Evolutionary conservation across 2,113 vertebrate species (phyloP), one percentile per base, ranked within the genome.

Genomic region (Colossoma macropomum): DNA sequence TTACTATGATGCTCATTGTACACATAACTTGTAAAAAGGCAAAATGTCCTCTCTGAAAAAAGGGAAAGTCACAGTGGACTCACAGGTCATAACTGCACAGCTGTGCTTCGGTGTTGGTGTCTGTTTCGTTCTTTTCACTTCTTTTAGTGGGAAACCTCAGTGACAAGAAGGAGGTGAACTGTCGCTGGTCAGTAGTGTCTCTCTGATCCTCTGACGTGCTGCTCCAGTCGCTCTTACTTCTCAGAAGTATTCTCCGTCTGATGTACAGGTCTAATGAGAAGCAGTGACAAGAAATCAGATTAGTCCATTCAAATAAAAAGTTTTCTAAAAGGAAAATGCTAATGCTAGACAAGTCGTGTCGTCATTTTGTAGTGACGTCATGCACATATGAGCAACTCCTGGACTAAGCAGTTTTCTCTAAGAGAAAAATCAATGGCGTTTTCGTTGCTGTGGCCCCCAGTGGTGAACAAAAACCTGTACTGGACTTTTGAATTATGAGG

Each of bases 101-200:
- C 19, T 41, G 65, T 27, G 50, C 59, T 38, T 69, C 69, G 25
- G 17, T 10, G 52, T 23, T 25, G 50, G 45, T 23, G 27, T 77
- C 62, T 16, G 17, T 9, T 32, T n/a, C 68, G 73, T 62, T 45
- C 17, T 45, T 50, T 28, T 71, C 73, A 9, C 30, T 68, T 68
- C 50, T 70, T 54, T 41, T 75, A 11, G 16, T 34, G 6, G 84
- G 60, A 45, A 82, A 38, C 10, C 65, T 72, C 23, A 85, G 34
- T 15, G 82, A 86, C 27, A 80, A 38, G 34, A 59, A 77, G 23
- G 87, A 84, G 8, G 85, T 88, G 68, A 80, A 86, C 62, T 25
- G 32, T 21, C 13, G 70, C 27, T 73, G 80, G 50, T 19, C 12
- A 5, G 11, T 11, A 34, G 54, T 28, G n/a, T 81, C 11, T 1